Evolutionary conservation across 1,140 invertebrate genomes (phyloP).

Genomic region (Drosophila persimilis): DNA sequence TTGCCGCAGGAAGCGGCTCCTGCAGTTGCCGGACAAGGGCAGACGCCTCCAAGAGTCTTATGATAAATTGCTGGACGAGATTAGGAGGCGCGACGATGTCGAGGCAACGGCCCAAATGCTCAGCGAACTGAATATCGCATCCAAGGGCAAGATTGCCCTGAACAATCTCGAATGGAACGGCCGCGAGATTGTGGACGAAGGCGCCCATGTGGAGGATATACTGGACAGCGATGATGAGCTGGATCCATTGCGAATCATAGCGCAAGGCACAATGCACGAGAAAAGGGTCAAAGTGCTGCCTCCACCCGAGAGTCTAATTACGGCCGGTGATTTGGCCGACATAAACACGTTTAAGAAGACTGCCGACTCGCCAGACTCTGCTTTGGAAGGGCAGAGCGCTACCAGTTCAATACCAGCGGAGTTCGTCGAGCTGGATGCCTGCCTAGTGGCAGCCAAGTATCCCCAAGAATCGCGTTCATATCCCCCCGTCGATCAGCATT

Average conservation of each 20-base stretch:
- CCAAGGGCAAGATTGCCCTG: slow-evolving; percentile 84
- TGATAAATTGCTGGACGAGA: slow-evolving; percentile 85
- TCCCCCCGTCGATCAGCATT: slow-evolving; percentile 83
- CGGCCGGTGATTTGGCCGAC: slow-evolving; percentile 85
- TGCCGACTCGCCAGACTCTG: slow-evolving; percentile 52
- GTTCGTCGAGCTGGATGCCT: slow-evolving; percentile 58
- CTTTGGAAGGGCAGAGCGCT: slow-evolving; percentile 36
- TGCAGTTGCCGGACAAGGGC: slow-evolving; percentile 88
- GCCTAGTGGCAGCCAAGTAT: slow-evolving; percentile 34
- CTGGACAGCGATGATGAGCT: slow-evolving; percentile 87
- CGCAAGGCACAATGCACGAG: slow-evolving; percentile 85
- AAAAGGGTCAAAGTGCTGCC: slow-evolving; percentile 85
- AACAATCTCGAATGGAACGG: slow-evolving; percentile 88
- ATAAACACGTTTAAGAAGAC: slow-evolving; percentile 83
- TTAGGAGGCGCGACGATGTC: slow-evolving; percentile 85
- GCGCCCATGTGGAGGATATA: slow-evolving; percentile 68
- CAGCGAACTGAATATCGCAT: slow-evolving; percentile 85
- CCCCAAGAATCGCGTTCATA: background rate
- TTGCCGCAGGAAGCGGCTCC: slow-evolving; percentile 64
- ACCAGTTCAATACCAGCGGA: slow-evolving; percentile 44
- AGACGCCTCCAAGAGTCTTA: slow-evolving; percentile 85
- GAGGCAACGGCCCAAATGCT: slow-evolving; percentile 85
- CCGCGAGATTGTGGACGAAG: slow-evolving; percentile 60
- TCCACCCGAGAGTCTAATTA: slow-evolving; percentile 85
- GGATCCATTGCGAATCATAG: slow-evolving; percentile 87